Evolutionary conservation across 2,888 invertebrate genomes (phyloP).

Genomic region (Nymphalis c-album): DNA sequence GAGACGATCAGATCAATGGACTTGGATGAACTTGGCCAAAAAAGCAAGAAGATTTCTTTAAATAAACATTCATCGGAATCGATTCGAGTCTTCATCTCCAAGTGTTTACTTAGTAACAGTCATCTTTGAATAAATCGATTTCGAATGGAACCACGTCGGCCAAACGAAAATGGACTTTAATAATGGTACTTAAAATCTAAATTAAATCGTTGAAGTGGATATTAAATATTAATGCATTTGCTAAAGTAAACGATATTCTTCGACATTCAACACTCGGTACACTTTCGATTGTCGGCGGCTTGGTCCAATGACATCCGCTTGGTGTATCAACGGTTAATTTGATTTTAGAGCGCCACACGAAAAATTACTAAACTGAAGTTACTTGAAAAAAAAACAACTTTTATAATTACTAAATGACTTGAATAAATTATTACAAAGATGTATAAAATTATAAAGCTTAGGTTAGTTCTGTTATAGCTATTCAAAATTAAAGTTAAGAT

Average conservation of each 20-base stretch:
- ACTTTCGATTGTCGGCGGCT: constrained; percentile 43
- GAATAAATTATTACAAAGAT: too few species aligned
- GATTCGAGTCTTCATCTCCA: constrained; percentile 68
- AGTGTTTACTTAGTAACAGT: constrained; percentile 79
- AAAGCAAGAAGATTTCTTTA: constrained; percentile 70
- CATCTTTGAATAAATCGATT: constrained; percentile 74
- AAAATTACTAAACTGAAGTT: constrained; percentile 37
- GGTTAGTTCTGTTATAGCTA: too few species aligned
- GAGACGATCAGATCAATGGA: constrained; percentile 59
- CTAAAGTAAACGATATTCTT: constrained; percentile 48
- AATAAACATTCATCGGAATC: constrained; percentile 74
- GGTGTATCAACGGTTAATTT: constrained; percentile 52
- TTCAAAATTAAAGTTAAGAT: too few species aligned
- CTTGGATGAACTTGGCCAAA: constrained; percentile 64
- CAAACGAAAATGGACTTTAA: constrained; percentile 46
- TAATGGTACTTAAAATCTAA: constrained; percentile 31
- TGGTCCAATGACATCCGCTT: constrained; percentile 53
- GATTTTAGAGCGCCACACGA: constrained; percentile 53
- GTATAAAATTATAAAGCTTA: too few species aligned
- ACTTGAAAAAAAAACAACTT: constrained; percentile 10
- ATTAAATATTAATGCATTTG: constrained; percentile 39
- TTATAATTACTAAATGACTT: background rate
- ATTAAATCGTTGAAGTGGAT: constrained; percentile 27
- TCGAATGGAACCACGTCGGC: constrained; percentile 46
- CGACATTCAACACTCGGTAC: constrained; percentile 41